Conservation (phyloP, 2,888 invertebrate species). For the Torymus aiolomorphi region DNA sequence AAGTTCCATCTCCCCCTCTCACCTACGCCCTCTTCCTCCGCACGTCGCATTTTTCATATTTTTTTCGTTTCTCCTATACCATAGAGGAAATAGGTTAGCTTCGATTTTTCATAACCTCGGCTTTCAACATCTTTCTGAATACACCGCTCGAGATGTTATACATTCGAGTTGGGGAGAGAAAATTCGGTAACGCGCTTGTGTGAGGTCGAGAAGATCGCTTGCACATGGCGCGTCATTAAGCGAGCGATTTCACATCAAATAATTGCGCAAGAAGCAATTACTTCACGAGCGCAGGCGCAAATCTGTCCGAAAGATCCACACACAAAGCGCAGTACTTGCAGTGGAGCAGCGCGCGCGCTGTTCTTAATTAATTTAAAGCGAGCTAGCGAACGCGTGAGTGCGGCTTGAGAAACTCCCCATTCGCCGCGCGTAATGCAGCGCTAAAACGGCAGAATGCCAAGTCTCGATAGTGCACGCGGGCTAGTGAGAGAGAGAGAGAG, state of each 20-base stretch:
- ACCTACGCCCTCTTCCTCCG: not conserved
- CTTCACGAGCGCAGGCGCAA: constrained; percentile 18
- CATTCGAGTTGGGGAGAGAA: not conserved
- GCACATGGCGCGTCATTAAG: not conserved
- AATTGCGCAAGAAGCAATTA: constrained; percentile 38
- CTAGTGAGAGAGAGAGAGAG: no score
- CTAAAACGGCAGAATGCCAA: constrained; percentile 7
- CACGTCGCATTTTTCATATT: constrained; percentile 47
- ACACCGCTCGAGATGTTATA: not conserved
- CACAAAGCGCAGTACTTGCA: no score
- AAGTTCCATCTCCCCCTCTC: constrained; percentile 19
- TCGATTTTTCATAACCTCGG: constrained; percentile 39
- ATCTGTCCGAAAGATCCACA: constrained; percentile 1
- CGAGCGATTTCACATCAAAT: constrained; percentile 28
- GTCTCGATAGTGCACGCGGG: constrained; percentile 7
- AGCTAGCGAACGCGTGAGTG: no score
- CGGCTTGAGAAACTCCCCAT: constrained; percentile 17
- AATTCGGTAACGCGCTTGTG: constrained; percentile 6
- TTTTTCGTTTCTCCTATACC: constrained; percentile 11
- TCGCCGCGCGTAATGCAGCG: not conserved
- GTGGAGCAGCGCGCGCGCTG: not conserved
- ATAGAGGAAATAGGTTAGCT: constrained; percentile 8
- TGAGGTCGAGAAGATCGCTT: not conserved
- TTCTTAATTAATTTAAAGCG: constrained; percentile 40
- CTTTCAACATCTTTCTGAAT: not conserved